A percentile compares a stretch with the other conserved stretches of the same genome.
phyloP scores from a whole-genome alignment of 1,140 invertebrate species.

The Sycophaga agraensis region DNA sequence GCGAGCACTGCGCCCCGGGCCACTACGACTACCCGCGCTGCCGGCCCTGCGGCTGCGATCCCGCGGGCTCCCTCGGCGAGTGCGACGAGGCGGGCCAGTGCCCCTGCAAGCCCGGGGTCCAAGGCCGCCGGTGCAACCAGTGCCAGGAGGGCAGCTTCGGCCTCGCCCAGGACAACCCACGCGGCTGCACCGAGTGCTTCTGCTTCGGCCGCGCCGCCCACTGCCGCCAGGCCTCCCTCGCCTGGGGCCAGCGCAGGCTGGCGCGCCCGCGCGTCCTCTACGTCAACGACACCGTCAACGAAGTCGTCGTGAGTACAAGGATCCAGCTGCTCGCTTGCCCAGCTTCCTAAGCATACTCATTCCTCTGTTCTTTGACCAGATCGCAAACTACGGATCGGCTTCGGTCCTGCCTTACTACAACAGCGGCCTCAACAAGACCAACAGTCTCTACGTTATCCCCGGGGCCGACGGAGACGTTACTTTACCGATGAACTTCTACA shows the following conservation, averaged over 20 bases:
- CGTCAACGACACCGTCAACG: constrained; percentile 58
- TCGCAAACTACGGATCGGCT: constrained; percentile 46
- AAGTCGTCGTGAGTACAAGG: constrained; percentile 51
- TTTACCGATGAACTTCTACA: constrained; percentile 65
- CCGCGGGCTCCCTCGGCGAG: constrained; percentile 69
- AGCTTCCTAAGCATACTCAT: too few species aligned
- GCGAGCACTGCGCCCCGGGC: constrained; percentile 78
- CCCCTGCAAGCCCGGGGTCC: constrained; percentile 65
- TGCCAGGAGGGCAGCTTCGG: constrained; percentile 87
- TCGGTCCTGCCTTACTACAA: constrained; percentile 45
- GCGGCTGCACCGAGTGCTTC: constrained; percentile 86
- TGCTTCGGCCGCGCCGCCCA: constrained; percentile 80
- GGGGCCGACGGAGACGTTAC: constrained; percentile 65
- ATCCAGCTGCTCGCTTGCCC: too few species aligned
- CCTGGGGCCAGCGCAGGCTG: constrained; percentile 73
- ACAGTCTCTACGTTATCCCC: constrained; percentile 69
- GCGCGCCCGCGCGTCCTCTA: constrained; percentile 61
- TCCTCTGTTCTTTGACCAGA: constrained; percentile 33
- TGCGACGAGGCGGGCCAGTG: constrained; percentile 63
- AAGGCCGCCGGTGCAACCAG: constrained; percentile 77
- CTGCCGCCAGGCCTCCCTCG: constrained; percentile 76
- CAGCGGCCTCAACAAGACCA: constrained; percentile 59
- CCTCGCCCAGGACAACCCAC: constrained; percentile 67
- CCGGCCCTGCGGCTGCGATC: constrained; percentile 75
- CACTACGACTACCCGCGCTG: constrained; percentile 91